A percentile compares a stretch with the other conserved stretches of the same genome.
Conservation (phyloP, 53 echinoderm and acorn worm species). For the Stichopus horrens region DNA sequence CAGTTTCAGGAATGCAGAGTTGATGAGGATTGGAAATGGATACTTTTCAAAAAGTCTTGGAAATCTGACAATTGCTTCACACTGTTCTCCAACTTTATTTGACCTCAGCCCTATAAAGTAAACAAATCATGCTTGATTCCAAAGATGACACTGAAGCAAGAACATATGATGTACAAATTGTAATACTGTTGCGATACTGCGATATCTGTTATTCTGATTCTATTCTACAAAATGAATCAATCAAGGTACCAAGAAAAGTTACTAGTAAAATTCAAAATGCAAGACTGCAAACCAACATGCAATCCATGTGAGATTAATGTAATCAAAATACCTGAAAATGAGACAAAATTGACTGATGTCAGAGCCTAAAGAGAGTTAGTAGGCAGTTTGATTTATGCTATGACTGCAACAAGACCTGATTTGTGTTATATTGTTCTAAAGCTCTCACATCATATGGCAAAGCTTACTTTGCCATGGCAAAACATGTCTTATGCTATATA, state of each 20-base stretch:
- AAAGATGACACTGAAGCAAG: background rate
- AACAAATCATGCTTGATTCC: background rate
- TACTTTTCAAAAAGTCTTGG: conserved; percentile 98
- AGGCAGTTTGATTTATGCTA: conserved; percentile 1
- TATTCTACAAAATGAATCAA: background rate
- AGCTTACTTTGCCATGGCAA: conserved; percentile 23
- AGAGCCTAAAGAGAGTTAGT: conserved; percentile 33
- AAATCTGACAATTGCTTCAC: conserved; percentile 97
- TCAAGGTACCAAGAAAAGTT: background rate
- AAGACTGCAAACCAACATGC: background rate
- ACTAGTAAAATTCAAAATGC: background rate
- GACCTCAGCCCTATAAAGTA: conserved; percentile 81
- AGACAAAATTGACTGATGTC: background rate
- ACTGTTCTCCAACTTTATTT: conserved; percentile 93
- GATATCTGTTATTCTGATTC: too few relatives aligned
- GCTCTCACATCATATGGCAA: conserved; percentile 35
- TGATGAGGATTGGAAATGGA: conserved; percentile 99
- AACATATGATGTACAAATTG: background rate
- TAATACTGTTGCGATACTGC: too few relatives aligned
- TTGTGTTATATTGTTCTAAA: conserved; percentile 26
- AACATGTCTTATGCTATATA: conserved; percentile 2
- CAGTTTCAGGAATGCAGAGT: conserved; percentile 95
- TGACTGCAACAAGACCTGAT: conserved; percentile 1
- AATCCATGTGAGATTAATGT: conserved; percentile 19
- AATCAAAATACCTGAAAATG: background rate